phyloP scores from a whole-genome alignment of 2,113 vertebrate genomes.

The Neogale vison region DNA sequence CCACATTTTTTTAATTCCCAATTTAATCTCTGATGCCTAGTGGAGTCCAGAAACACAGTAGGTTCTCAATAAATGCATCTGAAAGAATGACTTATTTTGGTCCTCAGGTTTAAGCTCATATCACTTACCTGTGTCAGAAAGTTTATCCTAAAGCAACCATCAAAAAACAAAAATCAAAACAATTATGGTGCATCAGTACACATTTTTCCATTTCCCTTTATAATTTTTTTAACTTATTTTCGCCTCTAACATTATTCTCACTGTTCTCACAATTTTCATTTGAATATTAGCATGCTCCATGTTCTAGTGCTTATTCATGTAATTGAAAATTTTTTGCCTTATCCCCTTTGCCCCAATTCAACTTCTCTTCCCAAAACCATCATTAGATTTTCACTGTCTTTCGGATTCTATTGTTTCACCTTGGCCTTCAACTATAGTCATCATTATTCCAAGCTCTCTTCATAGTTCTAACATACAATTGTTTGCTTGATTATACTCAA shows the following conservation, averaged over 20 bases:
- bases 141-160: neutral
- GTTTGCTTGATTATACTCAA: neutral
- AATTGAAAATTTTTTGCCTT: conserved; percentile 3
- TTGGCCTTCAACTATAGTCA: neutral
- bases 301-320: neutral
- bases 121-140: neutral
- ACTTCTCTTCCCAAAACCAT: neutral
- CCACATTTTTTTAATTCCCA: neutral
- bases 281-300: neutral
- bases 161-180: neutral
- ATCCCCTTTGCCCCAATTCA: neutral
- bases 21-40: neutral
- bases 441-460: conserved; percentile 6
- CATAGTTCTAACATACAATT: neutral
- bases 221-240: neutral
- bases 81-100: neutral
- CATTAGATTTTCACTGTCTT: neutral
- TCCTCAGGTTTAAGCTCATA: neutral
- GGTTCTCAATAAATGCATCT: neutral
- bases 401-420: neutral
- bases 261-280: neutral
- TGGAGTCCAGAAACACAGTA: neutral
- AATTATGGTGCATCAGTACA: neutral
- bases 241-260: neutral
- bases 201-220: neutral